Base-by-base conservation (phyloP, 2,888 invertebrate genomes). In the Disparrhopalites patrizii region DNA sequence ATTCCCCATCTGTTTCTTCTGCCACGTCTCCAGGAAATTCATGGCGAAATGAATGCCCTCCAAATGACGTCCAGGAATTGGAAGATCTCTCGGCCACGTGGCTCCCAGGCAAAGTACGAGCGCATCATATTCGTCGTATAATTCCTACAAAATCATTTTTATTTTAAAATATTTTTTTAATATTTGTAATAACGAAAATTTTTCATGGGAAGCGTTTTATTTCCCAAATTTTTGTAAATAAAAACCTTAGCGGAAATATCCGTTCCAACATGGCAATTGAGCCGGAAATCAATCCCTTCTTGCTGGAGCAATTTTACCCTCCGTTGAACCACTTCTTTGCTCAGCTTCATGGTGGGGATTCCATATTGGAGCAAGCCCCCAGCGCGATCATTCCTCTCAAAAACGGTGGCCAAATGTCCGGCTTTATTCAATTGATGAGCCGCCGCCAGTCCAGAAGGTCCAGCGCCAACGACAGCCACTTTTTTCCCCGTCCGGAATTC, bases 291-390 rank as follows among this genome's bases (percentile, higher is more conserved):
- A 68, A 96, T 86, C 25, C 98, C 98, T 80, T 99, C 98, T 0
- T 87, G 89, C 13, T 87, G 84, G 82, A 99, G 83, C 55, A 99
- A 83, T 69, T 88, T 85, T 1, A 98, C 86, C 67, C 99, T 84
- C 5, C 98, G 82, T 77, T 91, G 90, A 0, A 99, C 95, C 62
- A 95, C 93, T 68, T 89, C 85, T 81, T 98, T 99, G 77, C 92
- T 89, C 10, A 99, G 83, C 81, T 99, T 99, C 98, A 99, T 99
- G 7, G 93, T 94, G 18, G 99, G 99, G 78, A 99, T 99, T 66
- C 99, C 99, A 80, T 99, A 99, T 78, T 95, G 93, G 55, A 99
- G 82, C 25, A 99, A 83, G 0, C 99, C 99, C 65, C 98, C 98
- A 3, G 93, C 83, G 10, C 94, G 86, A 81, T 98, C 96, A 81